Base-by-base conservation (phyloP, 1,140 invertebrate species). In the Globodera rostochiensis region DNA sequence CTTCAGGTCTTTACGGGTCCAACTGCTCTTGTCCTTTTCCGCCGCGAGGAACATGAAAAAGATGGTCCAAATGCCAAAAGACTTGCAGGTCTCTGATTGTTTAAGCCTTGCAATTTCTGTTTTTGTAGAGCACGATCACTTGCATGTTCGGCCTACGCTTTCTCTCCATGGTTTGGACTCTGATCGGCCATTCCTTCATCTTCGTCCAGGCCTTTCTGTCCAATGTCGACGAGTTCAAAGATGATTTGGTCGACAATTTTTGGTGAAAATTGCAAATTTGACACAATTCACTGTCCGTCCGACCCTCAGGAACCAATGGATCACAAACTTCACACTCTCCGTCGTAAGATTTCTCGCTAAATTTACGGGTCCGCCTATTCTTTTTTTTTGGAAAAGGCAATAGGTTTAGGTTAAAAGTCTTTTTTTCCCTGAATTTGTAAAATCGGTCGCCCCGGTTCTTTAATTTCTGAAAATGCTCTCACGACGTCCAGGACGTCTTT, bases 141-240 rank as follows among this genome's bases (percentile, higher is more conserved):
- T 89, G 88, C 76, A 85, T 89, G 81, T 90, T 89, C 73, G 88
- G 88, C 25, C 76, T 89, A 6, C 73, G 88, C 36, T 89, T 89
- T 69, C 69, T 88, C 7, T 84, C 88, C 21, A 90, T 90, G 86
- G 88, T 85, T 47, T 89, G 88, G 88, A 89, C 88, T 3, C 74
- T 89, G 5, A 60, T 89, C 60, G 88, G 88, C 9, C 88, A 89
- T 78, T 90, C 88, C n/a, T 89, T 89, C 78, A 90, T 89, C 69
- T 89, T 89, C 73, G 84, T 90, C 11, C 88, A 89, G 77, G 88
- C 88, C 21, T 89, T 89, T 77, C 60, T 89, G 13, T 80, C 84
- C 67, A 89, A 89, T 79, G 87, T 89, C 25, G 87, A 89, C 64
- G 87, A 89, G 6, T 90, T 81, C 75, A 89, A 89, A 70, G 80